A percentile compares a stretch with the other conserved stretches of the same genome.
These are phyloP conservation scores for Monodelphis domestica DNA, from an alignment of 2,797 vertebrate genomes.

Conservation along the genomic window DNA sequence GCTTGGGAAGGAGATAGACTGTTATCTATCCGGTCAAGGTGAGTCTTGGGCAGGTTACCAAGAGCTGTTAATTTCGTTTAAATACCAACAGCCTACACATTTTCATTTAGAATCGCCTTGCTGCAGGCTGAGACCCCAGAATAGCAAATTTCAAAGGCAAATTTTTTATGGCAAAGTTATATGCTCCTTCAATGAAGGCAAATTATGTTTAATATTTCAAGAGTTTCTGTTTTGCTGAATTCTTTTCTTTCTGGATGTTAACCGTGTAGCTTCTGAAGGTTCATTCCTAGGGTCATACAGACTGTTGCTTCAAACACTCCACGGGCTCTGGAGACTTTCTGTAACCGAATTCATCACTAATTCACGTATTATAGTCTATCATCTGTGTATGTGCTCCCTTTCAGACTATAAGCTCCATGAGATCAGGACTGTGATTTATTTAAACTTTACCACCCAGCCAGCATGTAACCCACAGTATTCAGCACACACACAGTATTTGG, in stretches of 20 bases:
- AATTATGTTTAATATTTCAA: slow-evolving; percentile 79
- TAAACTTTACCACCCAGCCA: background rate
- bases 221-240: slow-evolving; percentile 75
- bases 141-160: slow-evolving; percentile 79
- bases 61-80: slow-evolving; percentile 70
- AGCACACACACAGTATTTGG: background rate
- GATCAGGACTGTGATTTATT: background rate
- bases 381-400: background rate
- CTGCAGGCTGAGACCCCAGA: slow-evolving; percentile 72
- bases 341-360: background rate
- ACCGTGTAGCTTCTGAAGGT: slow-evolving; percentile 67
- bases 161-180: slow-evolving; percentile 79
- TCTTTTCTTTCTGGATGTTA: slow-evolving; percentile 72
- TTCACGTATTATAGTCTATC: background rate
- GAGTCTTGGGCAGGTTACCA: slow-evolving; percentile 58
- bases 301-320: slow-evolving; percentile 34
- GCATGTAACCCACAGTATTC: background rate
- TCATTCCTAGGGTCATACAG: slow-evolving; percentile 57
- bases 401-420: background rate
- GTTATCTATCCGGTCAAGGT: slow-evolving; percentile 64
- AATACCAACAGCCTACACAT: slow-evolving; percentile 65
- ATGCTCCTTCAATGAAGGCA: slow-evolving; percentile 79
- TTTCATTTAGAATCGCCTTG: slow-evolving; percentile 73
- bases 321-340: background rate
- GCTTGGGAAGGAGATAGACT: background rate